phyloP scores from a whole-genome alignment of 1,140 invertebrate species.

The Callitettix versicolor region DNA sequence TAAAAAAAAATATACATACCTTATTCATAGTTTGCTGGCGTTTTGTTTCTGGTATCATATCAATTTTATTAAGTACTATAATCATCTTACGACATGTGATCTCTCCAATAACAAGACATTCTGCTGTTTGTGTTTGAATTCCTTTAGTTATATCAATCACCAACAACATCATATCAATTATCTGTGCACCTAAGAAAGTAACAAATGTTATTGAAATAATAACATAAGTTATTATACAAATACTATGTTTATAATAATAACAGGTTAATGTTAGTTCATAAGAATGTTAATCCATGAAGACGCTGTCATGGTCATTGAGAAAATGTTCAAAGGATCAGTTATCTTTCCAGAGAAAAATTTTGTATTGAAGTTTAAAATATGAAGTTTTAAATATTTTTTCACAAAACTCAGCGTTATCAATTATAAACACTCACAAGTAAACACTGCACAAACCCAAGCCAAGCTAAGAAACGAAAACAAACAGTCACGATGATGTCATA shows the following conservation, averaged over 20 bases:
- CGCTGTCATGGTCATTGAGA: too few species aligned
- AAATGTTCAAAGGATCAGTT: too few species aligned
- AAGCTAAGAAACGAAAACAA: too few species aligned
- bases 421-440: too few species aligned
- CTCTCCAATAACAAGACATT: conserved; percentile 66
- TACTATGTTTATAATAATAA: too few species aligned
- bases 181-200: conserved; percentile 45
- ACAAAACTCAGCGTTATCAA: too few species aligned
- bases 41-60: conserved; percentile 45
- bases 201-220: conserved; percentile 8
- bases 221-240: neutral
- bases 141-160: conserved; percentile 67
- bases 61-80: conserved; percentile 66
- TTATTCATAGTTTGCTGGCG: conserved; percentile 44
- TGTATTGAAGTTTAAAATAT: neutral
- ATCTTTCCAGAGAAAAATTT: neutral
- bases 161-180: conserved; percentile 66
- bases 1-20: too few species aligned
- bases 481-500: too few species aligned
- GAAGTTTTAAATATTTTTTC: too few species aligned
- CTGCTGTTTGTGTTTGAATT: conserved; percentile 69
- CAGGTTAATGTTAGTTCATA: too few species aligned
- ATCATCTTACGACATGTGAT: conserved; percentile 54
- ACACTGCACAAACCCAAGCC: too few species aligned
- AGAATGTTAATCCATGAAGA: too few species aligned